Conservation (phyloP, 1,140 invertebrate species). For the Bathynomus jamesi region DNA sequence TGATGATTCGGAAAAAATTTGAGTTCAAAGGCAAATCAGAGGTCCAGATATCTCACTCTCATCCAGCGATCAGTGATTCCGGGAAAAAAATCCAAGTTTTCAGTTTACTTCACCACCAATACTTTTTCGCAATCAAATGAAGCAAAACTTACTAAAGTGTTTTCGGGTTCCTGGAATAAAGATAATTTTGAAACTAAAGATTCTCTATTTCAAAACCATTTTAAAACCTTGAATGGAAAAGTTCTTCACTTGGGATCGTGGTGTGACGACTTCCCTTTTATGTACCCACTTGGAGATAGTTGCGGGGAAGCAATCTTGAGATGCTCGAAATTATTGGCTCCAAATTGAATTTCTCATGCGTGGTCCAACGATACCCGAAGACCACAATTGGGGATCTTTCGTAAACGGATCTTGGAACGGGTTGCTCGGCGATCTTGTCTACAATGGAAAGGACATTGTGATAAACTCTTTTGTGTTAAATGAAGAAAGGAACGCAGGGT, state of each 20-base stretch:
- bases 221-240: conserved; percentile 2
- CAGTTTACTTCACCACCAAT: too few species aligned
- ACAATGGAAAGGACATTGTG: conserved; percentile 18
- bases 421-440: conserved; percentile 21
- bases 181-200: neutral
- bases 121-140: too few species aligned
- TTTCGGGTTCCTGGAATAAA: too few species aligned
- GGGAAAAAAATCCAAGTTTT: too few species aligned
- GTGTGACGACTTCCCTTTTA: neutral
- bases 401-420: conserved; percentile 29
- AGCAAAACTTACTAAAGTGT: too few species aligned
- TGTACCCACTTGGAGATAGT: neutral
- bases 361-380: neutral
- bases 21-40: too few species aligned
- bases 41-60: too few species aligned
- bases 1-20: too few species aligned
- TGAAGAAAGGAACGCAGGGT: conserved; percentile 8
- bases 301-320: conserved; percentile 20
- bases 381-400: conserved; percentile 21
- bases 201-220: conserved; percentile 7
- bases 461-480: conserved; percentile 21
- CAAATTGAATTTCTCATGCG: conserved; percentile 21
- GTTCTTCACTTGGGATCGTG: neutral
- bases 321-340: conserved; percentile 7
- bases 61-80: too few species aligned